Conservation (phyloP, 2,888 invertebrate genomes). For the Drosophila subquinaria region DNA sequence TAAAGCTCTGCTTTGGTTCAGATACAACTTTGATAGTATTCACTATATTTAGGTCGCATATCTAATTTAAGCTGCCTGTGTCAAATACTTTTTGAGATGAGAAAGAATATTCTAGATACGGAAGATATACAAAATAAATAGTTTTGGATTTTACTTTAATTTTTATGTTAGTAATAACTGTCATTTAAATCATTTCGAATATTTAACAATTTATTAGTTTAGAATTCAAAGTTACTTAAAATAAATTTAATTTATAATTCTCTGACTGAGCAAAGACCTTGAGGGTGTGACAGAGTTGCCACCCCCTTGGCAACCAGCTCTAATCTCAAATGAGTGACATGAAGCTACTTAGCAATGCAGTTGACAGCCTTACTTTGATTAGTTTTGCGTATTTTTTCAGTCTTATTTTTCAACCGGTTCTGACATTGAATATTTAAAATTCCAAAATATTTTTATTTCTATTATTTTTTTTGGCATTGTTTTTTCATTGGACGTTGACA, state of each 20-base stretch:
- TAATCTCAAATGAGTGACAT: conserved; percentile 11
- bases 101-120: neutral
- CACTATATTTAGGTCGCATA: neutral
- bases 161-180: neutral
- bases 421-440: conserved; percentile 71
- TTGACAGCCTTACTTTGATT: conserved; percentile 65
- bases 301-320: conserved; percentile 5
- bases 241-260: neutral
- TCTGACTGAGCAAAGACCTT: conserved; percentile 19
- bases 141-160: neutral
- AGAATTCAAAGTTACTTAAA: neutral
- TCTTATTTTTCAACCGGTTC: conserved; percentile 61
- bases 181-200: neutral
- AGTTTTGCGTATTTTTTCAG: conserved; percentile 55
- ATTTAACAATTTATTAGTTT: neutral
- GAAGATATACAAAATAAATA: neutral
- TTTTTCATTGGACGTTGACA: conserved; percentile 46
- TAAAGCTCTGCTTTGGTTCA: neutral
- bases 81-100: neutral
- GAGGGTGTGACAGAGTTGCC: conserved; percentile 19
- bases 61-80: neutral
- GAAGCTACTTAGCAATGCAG: conserved; percentile 70
- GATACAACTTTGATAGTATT: neutral
- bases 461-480: conserved; percentile 12
- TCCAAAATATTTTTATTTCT: conserved; percentile 20